Evolutionary conservation across 2,797 vertebrate genomes (phyloP), one percentile per base, ranked within the genome.

Genomic region (Micropoecilia bifurca): DNA sequence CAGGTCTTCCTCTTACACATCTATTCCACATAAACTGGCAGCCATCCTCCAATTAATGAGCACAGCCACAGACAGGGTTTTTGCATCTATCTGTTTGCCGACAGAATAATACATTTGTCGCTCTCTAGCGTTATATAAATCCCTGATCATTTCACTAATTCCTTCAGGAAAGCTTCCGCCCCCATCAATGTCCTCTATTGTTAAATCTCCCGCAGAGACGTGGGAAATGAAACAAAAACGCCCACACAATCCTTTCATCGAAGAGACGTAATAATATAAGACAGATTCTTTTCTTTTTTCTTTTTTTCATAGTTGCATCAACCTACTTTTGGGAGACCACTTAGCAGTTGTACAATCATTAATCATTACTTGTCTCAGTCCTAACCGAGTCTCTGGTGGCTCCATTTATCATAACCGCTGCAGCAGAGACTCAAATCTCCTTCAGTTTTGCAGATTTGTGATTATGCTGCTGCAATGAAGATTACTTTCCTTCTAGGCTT

Each of bases 1-100:
- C 80, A 94, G 86, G 83, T 93, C 88, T 84, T 88, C 89, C 50
- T 88, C 76, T 80, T 82, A 76, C 73, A 79, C 68, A 82, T 76
- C 66, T 84, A 73, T 80, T 80, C 71, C 82, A 20, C 36, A 43
- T 47, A 30, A 39, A 53, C 47, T 75, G 41, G 18, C 41, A 33
- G n/a, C 14, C 20, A 57, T 47, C 8, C 28, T 73, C 4, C 57
- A 63, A 80, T 74, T 83, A 83, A 82, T 86, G 89, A 69, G 83
- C 69, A 68, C 71, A 47, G 48, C 18, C 75, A 39, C 66, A 20
- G 39, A 68, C 71, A 39, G 16, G 33, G 16, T 46, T 75, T 75
- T 75, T 16, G 77, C 36, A 53, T 68, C 33, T 57, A 36, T 30
- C 10, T 55, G 47, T 43, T 69, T 75, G 2, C 43, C 25, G 5